Evolutionary conservation across 2,888 invertebrate genomes (phyloP), one percentile per base, ranked within the genome.

Genomic region (Drosophila ochracea): DNA sequence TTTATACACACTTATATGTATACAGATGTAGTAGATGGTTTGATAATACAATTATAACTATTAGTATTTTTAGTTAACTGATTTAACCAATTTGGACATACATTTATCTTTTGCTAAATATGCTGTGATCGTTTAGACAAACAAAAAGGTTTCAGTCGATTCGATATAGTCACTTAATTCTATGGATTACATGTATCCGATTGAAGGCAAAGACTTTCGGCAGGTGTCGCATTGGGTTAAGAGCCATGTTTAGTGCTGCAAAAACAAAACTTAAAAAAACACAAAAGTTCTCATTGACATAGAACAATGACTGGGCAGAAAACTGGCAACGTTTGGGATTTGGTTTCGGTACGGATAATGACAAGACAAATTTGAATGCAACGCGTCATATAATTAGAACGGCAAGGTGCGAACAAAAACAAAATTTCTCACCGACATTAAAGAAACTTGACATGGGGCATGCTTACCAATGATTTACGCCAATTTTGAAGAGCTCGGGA

Each of bases 271-370:
- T n/a, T 41, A 5, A n/a, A 10, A 2, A 16, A 47, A 16, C 28
- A 41, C 4, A 10, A 58, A 41, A 39, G 70, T 71, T 72, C 63
- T 69, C 28, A 55, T 28, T 58, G 41, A 69, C 65, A 35, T 57
- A 80, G 72, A 85, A 83, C 59, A 78, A 85, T 84, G 89, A 89
- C 89, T 70, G 76, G 31, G 61, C 89, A 81, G 39, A 68, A 83
- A 69, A 55, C 59, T 76, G 76, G 54, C 49, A 54, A 39, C 28
- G 16, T 16, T 59, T 76, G 61, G 35, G 55, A 50, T 67, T 62
- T 72, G 41, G 53, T 41, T 54, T 60, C 39, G 60, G 30, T 55
- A 62, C 37, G 43, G 35, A 61, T 41, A 64, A 68, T 76, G 78
- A 80, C 64, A 39, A 31, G 72, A 9, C 72, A 68, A 19, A 43